Base-by-base conservation (phyloP, 2,797 vertebrate species). In the Chelidonichthys spinosus region DNA sequence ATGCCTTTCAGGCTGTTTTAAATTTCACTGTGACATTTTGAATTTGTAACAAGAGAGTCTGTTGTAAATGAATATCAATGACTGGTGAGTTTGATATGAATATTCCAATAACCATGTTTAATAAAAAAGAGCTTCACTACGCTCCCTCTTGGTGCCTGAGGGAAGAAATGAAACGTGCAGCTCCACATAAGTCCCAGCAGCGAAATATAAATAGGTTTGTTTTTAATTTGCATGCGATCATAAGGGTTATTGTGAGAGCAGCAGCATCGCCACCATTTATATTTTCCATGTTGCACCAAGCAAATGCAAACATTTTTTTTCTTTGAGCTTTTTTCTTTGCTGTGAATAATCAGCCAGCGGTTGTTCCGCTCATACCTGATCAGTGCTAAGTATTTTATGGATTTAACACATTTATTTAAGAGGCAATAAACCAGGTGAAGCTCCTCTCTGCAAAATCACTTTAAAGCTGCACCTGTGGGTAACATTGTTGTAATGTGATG, bases 161-260 rank as follows among this genome's bases (percentile, higher is more conserved):
- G 86, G 83, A 72, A 75, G 71, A 86, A 91, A 87, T 85, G 63
- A 89, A 88, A 85, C 17, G 33, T 82, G 75, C 69, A 63, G 75
- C 7, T 89, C 79, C 73, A 79, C 58, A 70, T 74, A 33, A 82
- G 78, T 83, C 85, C 80, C 85, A 81, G 81, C 76, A 76, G 78
- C 72, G 58, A 86, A 85, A 90, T 91, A 89, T 87, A 92, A 93
- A 93, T 90, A 88, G 85, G 84, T 91, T 91, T 92, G 86, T 89
- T 93, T 93, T 93, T 91, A 78, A 92, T 94, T 92, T 92, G 89
- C 90, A 92, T 92, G 83, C 81, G 84, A 90, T 92, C 88, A 90
- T 82, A 74, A 82, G 85, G 85, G 89, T 87, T 92, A 90, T 90
- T 92, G 76, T 88, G 80, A 70, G 77, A 84, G 72, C 79, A 79